Evolutionary conservation across 2,113 vertebrate species (phyloP).

Genomic region (Silurus meridionalis): DNA sequence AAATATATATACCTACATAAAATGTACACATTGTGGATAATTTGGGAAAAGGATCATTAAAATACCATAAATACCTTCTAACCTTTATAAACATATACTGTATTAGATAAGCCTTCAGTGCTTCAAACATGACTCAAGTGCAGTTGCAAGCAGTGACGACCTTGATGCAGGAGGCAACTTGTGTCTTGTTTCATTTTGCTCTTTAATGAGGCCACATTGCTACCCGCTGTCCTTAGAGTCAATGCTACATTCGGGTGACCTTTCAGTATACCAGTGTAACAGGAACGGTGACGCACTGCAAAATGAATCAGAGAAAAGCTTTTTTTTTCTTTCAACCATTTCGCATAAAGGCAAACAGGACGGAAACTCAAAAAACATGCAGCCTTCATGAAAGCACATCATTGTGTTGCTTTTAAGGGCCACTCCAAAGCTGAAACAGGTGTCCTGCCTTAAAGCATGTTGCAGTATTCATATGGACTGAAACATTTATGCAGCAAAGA

Average conservation of each 20-base stretch:
- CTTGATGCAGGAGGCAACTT: slow-evolving; percentile 1
- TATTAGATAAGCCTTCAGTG: neutral
- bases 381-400: slow-evolving; percentile 1
- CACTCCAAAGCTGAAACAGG: slow-evolving; percentile 28
- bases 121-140: neutral
- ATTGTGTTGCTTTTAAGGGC: neutral
- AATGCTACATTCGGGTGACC: slow-evolving; percentile 8
- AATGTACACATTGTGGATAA: neutral
- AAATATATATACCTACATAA: too few species aligned
- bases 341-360: neutral
- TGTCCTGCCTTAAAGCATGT: slow-evolving; percentile 56
- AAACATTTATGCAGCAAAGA: slow-evolving; percentile 62
- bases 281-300: slow-evolving; percentile 15
- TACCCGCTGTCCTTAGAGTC: slow-evolving; percentile 1
- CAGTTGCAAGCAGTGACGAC: neutral
- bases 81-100: too few species aligned
- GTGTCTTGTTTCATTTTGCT: neutral
- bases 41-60: neutral
- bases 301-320: neutral
- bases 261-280: slow-evolving; percentile 1
- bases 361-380: neutral
- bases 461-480: slow-evolving; percentile 61
- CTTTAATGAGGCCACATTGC: neutral
- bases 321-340: neutral
- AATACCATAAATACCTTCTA: neutral